These are phyloP conservation scores for Caenorhabditis briggsae DNA, from an alignment of 1,140 invertebrate genomes.

Conservation along the genomic window DNA sequence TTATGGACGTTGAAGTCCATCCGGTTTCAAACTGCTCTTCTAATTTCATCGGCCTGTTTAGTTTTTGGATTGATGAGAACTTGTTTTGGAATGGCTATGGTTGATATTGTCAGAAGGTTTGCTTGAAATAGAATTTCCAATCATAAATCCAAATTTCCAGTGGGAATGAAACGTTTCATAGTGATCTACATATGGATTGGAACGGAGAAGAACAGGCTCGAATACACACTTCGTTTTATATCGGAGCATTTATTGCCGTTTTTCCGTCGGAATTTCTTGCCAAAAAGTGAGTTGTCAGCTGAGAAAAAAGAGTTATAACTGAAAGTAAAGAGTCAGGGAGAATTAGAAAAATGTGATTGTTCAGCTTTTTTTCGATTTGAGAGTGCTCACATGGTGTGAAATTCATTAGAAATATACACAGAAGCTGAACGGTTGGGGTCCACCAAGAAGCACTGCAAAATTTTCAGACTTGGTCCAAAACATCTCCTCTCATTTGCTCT, in stretches of 20 bases:
- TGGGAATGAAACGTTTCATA: constrained; percentile 39
- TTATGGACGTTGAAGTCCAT: constrained; percentile 61
- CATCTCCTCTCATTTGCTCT: constrained; percentile 52
- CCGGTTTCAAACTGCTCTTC: constrained; percentile 60
- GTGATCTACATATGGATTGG: constrained; percentile 59
- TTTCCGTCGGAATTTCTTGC: constrained; percentile 40
- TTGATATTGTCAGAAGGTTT: constrained; percentile 59
- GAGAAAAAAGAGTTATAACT: neutral
- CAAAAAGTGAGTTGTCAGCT: constrained; percentile 60
- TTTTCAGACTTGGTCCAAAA: constrained; percentile 59
- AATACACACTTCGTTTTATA: constrained; percentile 63
- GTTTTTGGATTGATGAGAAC: constrained; percentile 51
- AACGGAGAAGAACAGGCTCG: constrained; percentile 37
- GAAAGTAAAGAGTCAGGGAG: neutral
- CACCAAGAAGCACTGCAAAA: neutral
- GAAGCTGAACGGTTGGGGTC: too few relatives aligned
- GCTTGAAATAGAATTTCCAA: neutral
- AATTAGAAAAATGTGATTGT: constrained; percentile 12
- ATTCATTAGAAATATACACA: too few relatives aligned
- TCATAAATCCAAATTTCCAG: neutral
- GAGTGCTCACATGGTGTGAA: too few relatives aligned
- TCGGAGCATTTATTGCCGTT: constrained; percentile 59
- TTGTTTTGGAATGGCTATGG: constrained; percentile 60
- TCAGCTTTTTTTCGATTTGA: neutral
- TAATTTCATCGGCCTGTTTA: constrained; percentile 49